A percentile compares a stretch with the other conserved stretches of the same genome.
Evolutionary conservation across 2,113 vertebrate species (phyloP).

Genomic region (Myiopsitta monachus): DNA sequence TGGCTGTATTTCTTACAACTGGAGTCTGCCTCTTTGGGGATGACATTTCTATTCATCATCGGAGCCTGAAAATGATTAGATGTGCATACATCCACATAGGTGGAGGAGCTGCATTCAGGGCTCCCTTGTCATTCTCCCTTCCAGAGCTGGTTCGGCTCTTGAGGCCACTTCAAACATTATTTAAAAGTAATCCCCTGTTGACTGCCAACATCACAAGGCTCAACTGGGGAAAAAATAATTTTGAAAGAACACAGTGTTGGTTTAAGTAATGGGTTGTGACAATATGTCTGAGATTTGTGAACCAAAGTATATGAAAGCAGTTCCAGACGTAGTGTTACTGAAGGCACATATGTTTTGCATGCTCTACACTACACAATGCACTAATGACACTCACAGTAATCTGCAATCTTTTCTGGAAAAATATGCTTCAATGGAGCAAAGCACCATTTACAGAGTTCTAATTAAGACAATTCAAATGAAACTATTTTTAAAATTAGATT

Average conservation of each 20-base stretch:
- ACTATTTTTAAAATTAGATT: not conserved
- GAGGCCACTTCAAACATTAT: not conserved
- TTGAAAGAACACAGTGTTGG: not conserved
- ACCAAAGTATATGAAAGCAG: not conserved
- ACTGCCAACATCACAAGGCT: conserved; percentile 26
- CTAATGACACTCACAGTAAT: not conserved
- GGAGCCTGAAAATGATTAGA: not conserved
- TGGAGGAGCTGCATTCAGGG: not conserved
- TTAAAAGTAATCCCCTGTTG: conserved; percentile 22
- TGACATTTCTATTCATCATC: not conserved
- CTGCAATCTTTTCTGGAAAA: not conserved
- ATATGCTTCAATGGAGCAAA: not conserved
- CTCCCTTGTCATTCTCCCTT: not conserved
- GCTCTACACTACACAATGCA: not conserved
- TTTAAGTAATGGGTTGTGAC: conserved; percentile 25
- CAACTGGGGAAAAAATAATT: not conserved
- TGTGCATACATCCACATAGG: not conserved
- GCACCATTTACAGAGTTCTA: not conserved
- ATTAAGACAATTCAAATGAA: not conserved
- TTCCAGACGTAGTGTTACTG: not conserved
- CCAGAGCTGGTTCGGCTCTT: not conserved
- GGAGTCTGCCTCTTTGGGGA: not conserved
- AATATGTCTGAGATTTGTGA: conserved; percentile 22
- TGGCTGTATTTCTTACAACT: not conserved
- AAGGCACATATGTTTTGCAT: not conserved